Evolutionary conservation across 2,113 vertebrate species (phyloP), one percentile per base, ranked within the genome.

Genomic region (Callorhinus ursinus): DNA sequence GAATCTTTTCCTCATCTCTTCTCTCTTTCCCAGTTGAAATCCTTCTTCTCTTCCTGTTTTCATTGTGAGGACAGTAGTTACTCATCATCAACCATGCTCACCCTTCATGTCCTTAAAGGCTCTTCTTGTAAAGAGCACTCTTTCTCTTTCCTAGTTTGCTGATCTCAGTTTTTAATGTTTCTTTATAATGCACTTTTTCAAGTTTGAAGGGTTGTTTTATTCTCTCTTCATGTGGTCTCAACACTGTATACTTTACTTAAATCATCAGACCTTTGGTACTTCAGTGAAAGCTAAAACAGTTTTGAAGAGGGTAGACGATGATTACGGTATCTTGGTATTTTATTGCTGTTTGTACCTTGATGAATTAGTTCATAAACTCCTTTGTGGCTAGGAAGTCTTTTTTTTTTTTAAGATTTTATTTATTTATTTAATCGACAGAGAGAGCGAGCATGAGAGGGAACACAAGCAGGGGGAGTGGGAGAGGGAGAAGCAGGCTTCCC

Each of bases 141-240:
- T 82, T 88, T 33, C 31, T n/a, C 51, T 91, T 55, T 67, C 83
- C 42, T 39, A 59, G 21, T 93, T 76, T 55, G 65, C 80, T 79
- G 26, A 69, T 84, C 55, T 93, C 46, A 6, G 4, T n/a, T 36
- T 88, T 90, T 72, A 84, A n/a, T 76, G 4, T 61, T 90, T 88
- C 77, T 81, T 84, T 95, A 6, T 51, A 63, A 84, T 26, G 5
- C 1, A 46, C 9, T 21, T 92, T 96, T 93, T 88, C 77, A 90
- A 57, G 36, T 18, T 21, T 19, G 19, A 88, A 14, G 94, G 69
- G 90, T 94, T 39, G 63, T 89, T 82, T 72, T 88, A 16, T 63
- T 84, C 83, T 94, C 55, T 88, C 63, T 90, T 53, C 24, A 13
- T 95, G 69, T 71, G 36, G 13, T 93, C 61, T 87, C 69, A 71